phyloP scores from a whole-genome alignment of 2,888 invertebrate genomes.

The Byasa hedistus region DNA sequence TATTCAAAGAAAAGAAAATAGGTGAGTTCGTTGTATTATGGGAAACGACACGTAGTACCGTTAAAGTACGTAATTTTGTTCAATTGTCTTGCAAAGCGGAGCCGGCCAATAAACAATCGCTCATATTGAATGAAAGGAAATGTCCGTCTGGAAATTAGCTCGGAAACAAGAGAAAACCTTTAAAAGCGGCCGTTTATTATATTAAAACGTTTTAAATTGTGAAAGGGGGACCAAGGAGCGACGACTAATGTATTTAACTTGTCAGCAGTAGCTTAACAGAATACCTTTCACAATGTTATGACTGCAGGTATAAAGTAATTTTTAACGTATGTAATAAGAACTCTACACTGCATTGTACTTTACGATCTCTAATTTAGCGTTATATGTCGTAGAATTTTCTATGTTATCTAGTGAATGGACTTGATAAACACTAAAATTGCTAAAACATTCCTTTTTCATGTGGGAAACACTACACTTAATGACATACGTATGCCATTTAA shows the following conservation, averaged over 20 bases:
- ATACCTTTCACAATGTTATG: conserved; percentile 45
- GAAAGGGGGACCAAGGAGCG: conserved; percentile 50
- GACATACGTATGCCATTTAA: not conserved
- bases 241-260: conserved; percentile 66
- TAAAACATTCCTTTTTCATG: not conserved
- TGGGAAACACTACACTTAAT: no score
- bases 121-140: conserved; percentile 80
- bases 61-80: conserved; percentile 68
- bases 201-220: conserved; percentile 64
- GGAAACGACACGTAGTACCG: conserved; percentile 52
- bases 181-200: conserved; percentile 72
- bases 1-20: conserved; percentile 35
- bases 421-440: not conserved
- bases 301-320: conserved; percentile 21
- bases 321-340: not conserved
- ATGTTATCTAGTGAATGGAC: not conserved
- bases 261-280: conserved; percentile 44
- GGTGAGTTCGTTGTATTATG: conserved; percentile 34
- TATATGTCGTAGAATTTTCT: not conserved
- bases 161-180: conserved; percentile 77
- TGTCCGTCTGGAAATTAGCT: conserved; percentile 76
- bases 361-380: not conserved
- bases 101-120: conserved; percentile 75
- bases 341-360: not conserved
- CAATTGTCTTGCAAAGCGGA: conserved; percentile 73